Evolutionary conservation across 2,888 invertebrate genomes (phyloP), one percentile per base, ranked within the genome.

Genomic region (Troides helena): DNA sequence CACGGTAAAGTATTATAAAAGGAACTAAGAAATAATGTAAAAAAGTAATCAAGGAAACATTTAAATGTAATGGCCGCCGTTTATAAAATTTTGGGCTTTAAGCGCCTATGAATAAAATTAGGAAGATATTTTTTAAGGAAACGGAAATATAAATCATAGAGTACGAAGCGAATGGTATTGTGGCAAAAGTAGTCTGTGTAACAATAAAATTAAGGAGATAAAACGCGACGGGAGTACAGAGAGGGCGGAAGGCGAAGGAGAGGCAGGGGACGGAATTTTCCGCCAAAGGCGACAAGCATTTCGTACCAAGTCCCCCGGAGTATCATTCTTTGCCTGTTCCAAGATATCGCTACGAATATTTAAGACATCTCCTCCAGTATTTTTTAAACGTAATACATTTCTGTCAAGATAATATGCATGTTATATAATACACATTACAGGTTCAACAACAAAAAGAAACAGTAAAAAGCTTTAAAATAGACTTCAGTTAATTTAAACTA

Each of bases 101-200:
- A 53, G 14, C 53, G 14, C 6, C 17, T 18, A 53, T 17, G n/a
- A 18, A 53, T 17, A 17, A 53, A 14, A 53, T 53, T 53, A 53
- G 53, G 53, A 62, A 65, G 59, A 65, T 46, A 59, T 50, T 21
- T n/a, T 5, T 57, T 56, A 10, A 58, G 50, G 58, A 23, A 63
- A 12, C n/a, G 50, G 58, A 59, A 36, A 62, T 63, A 63, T 68
- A 68, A 68, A 68, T 63, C 68, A 63, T 17, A 8, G 36, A 50
- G 63, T 58, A 56, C 53, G 46, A 58, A 68, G 58, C 57, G 68
- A 53, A 57, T 39, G 39, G 7, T 43, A 66, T 46, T 60, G 58
- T 12, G 23, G 50, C 30, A 63, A 36, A 68, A 63, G 58, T 58
- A 46, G 57, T 63, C 36, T 59, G 36, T 43, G 58, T 63, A 39